Evolutionary conservation across 2,113 vertebrate genomes (phyloP).

Genomic region (Glareola pratincola): DNA sequence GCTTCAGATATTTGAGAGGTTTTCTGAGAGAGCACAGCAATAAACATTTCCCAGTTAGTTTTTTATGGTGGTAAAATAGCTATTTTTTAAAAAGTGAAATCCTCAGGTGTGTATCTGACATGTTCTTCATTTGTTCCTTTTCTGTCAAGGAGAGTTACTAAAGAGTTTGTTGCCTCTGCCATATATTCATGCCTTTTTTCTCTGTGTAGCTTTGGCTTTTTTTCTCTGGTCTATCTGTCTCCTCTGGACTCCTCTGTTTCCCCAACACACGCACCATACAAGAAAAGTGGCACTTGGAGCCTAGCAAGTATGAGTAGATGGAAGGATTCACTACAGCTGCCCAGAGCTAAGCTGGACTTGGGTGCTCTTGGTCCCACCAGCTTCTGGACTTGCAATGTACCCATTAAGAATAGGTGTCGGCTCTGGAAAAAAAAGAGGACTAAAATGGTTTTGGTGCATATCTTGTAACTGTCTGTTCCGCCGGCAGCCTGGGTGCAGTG

Average conservation of each 20-base stretch:
- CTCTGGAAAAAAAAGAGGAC: neutral
- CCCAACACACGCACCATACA: neutral
- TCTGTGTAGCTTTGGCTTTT: neutral
- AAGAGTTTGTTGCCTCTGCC: neutral
- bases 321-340: neutral
- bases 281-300: neutral
- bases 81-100: neutral
- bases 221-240: neutral
- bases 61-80: neutral
- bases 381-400: neutral
- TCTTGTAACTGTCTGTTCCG: neutral
- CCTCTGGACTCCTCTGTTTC: neutral
- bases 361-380: neutral
- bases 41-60: neutral
- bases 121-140: neutral
- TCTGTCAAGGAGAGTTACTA: neutral
- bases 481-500: neutral
- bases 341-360: neutral
- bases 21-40: neutral
- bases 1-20: neutral
- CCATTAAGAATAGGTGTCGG: accelerated
- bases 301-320: neutral
- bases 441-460: accelerated
- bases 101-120: neutral
- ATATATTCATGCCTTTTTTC: neutral